A percentile compares a stretch with the other conserved stretches of the same genome.
Evolutionary conservation across 2,113 vertebrate genomes (phyloP).

Genomic region (Phaethornis superciliosus): DNA sequence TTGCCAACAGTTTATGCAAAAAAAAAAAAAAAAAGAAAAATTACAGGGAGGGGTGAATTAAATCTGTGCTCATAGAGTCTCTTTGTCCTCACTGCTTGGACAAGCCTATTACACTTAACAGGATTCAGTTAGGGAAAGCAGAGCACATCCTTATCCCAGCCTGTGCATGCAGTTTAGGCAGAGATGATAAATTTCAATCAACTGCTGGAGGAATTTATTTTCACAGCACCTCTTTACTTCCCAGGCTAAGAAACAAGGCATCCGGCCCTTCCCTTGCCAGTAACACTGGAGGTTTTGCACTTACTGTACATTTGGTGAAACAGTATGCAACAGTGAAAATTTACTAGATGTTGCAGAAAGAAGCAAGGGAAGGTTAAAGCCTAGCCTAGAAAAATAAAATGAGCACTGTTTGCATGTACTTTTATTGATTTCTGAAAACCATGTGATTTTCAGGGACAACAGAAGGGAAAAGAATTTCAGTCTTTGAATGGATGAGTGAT

Average conservation of each 20-base stretch:
- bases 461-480: slow-evolving; percentile 75
- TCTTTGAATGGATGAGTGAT: slow-evolving; percentile 69
- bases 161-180: not conserved
- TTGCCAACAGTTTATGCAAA: not conserved
- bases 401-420: slow-evolving; percentile 40
- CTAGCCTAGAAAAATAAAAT: slow-evolving; percentile 46
- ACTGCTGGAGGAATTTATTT: slow-evolving; percentile 5
- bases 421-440: slow-evolving; percentile 71
- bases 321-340: slow-evolving; percentile 37
- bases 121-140: not conserved
- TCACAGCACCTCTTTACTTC: slow-evolving; percentile 23
- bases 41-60: not conserved
- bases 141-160: not conserved
- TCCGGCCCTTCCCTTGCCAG: not conserved
- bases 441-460: slow-evolving; percentile 64
- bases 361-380: slow-evolving; percentile 44
- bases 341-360: slow-evolving; percentile 43
- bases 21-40: not conserved
- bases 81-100: not conserved
- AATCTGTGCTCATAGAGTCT: not conserved
- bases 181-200: not conserved
- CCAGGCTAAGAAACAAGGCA: slow-evolving; percentile 15
- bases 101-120: not conserved
- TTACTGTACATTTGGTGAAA: slow-evolving; percentile 35
- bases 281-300: slow-evolving; percentile 19